phyloP scores from a whole-genome alignment of 2,888 invertebrate genomes.

The Choristoneura rosaceana region DNA sequence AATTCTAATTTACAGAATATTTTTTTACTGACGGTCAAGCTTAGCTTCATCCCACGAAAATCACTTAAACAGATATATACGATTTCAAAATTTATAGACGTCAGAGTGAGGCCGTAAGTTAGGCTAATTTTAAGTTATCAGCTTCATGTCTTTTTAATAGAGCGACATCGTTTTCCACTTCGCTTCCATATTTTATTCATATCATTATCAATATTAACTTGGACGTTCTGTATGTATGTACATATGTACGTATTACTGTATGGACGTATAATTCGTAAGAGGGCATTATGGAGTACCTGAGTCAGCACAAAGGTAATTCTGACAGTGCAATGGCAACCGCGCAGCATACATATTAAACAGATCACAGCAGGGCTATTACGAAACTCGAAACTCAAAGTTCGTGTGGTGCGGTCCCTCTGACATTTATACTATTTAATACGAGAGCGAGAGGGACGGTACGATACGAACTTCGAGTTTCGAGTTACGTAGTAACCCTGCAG shows the following conservation, averaged over 20 bases:
- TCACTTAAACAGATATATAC: no score
- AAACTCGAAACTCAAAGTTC: no score
- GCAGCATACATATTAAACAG: conserved; percentile 34
- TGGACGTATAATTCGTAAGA: conserved; percentile 22
- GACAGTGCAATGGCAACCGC: conserved; percentile 22
- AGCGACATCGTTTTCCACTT: neutral
- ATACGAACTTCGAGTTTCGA: no score
- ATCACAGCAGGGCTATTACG: conserved; percentile 3
- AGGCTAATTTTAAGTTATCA: neutral
- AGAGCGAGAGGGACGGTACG: no score
- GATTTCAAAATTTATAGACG: no score
- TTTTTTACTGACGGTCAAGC: no score
- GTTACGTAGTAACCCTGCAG: no score
- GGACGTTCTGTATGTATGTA: neutral
- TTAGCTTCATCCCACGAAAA: no score
- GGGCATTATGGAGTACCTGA: conserved; percentile 10
- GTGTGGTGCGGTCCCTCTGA: no score
- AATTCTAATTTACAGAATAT: no score
- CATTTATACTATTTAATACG: no score
- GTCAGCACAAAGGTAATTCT: conserved; percentile 30
- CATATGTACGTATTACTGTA: neutral
- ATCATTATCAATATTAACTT: neutral
- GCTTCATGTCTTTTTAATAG: neutral
- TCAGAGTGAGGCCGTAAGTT: neutral
- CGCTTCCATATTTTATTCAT: conserved; percentile 5